phyloP scores from a whole-genome alignment of 2,888 invertebrate genomes.

The Eristalis arbustorum region DNA sequence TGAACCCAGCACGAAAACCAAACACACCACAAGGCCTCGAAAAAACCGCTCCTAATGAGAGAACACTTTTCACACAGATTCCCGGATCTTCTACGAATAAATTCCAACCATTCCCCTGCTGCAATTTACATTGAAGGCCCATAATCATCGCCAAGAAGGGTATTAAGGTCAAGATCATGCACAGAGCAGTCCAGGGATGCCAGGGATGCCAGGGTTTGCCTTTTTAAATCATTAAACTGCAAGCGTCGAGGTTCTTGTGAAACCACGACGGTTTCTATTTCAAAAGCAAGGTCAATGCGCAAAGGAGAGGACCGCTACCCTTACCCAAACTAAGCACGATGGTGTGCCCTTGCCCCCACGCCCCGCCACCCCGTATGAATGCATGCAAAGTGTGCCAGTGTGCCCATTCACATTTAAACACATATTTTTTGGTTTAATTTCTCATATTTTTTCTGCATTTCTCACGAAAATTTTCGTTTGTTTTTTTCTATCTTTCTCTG shows the following conservation, averaged over 20 bases:
- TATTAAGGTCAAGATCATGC: not conserved
- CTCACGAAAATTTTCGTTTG: not conserved
- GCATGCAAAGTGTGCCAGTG: not conserved
- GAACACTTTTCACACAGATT: too few species aligned
- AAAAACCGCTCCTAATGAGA: too few species aligned
- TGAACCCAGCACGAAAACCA: too few species aligned
- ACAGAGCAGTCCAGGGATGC: not conserved
- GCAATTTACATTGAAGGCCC: not conserved
- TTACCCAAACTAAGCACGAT: not conserved
- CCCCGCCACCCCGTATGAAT: not conserved
- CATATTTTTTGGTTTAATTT: not conserved
- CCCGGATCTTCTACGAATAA: too few species aligned
- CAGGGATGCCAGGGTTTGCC: too few species aligned
- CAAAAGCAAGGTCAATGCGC: not conserved
- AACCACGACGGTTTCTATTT: not conserved
- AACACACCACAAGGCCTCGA: too few species aligned
- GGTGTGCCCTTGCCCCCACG: not conserved
- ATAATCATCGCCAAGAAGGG: not conserved
- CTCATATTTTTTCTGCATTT: not conserved
- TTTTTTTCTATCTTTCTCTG: slow-evolving; percentile 23
- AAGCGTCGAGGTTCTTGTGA: not conserved
- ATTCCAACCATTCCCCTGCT: not conserved
- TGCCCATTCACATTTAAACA: not conserved
- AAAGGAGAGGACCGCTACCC: not conserved
- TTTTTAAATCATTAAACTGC: not conserved